Conservation (phyloP, 2,113 vertebrate species). For the Microtus montanus region DNA sequence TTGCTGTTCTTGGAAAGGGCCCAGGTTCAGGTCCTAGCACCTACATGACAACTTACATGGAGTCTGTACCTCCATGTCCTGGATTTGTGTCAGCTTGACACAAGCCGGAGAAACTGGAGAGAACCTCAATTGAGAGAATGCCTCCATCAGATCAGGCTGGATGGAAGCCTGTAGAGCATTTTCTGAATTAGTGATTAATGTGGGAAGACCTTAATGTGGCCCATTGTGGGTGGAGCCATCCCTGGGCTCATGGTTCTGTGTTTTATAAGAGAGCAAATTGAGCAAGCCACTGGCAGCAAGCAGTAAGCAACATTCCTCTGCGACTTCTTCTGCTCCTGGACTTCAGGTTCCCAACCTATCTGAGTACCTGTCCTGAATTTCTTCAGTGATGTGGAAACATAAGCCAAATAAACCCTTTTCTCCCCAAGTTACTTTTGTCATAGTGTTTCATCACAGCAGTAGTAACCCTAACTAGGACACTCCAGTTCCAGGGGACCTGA, state of each 20-base stretch:
- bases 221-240: not conserved
- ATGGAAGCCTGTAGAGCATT: not conserved
- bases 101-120: not conserved
- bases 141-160: not conserved
- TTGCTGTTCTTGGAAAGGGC: not conserved
- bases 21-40: not conserved
- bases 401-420: not conserved
- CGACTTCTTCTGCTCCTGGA: not conserved
- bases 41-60: not conserved
- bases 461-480: not conserved
- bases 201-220: not conserved
- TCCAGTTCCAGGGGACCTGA: not conserved
- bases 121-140: not conserved
- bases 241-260: not conserved
- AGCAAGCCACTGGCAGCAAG: not conserved
- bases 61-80: not conserved
- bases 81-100: not conserved
- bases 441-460: not conserved
- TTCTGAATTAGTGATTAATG: not conserved
- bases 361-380: not conserved
- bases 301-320: not conserved
- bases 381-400: not conserved
- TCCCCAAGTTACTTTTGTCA: not conserved
- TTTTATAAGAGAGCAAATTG: not conserved
- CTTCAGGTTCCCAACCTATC: not conserved